Evolutionary conservation across 1,140 invertebrate species (phyloP).

Genomic region (Drosophila hydei): DNA sequence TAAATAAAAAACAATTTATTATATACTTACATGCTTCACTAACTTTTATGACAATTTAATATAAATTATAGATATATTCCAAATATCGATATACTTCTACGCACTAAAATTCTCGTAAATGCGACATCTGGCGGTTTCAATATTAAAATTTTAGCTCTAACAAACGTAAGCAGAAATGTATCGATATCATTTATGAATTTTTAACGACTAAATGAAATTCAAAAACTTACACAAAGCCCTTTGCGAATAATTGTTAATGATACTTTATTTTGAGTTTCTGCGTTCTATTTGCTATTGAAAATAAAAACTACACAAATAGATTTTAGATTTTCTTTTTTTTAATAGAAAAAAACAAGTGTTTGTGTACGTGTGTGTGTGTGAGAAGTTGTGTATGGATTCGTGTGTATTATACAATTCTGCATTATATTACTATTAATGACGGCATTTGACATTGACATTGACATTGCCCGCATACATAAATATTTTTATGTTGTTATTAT

Average conservation of each 20-base stretch:
- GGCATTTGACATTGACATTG: constrained; percentile 48
- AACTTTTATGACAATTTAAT: no score
- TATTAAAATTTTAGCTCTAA: no score
- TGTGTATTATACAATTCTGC: constrained; percentile 64
- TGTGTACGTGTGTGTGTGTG: constrained; percentile 21
- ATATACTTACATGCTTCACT: no score
- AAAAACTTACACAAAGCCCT: no score
- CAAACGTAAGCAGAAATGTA: no score
- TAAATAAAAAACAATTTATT: no score
- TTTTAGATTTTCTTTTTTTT: constrained; percentile 58
- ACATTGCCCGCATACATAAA: constrained; percentile 52
- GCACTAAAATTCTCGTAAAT: no score
- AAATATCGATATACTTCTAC: no score
- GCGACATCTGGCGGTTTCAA: no score
- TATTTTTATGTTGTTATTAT: constrained; percentile 44
- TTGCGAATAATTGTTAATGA: neutral
- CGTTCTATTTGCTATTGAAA: constrained; percentile 19
- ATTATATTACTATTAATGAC: constrained; percentile 45
- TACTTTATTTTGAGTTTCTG: constrained; percentile 24
- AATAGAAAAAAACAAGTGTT: constrained; percentile 74
- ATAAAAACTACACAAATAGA: constrained; percentile 48
- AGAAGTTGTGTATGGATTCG: constrained; percentile 8
- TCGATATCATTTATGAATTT: no score
- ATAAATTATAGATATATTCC: no score
- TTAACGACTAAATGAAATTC: no score